phyloP scores from a whole-genome alignment of 2,888 invertebrate species.

The Schizotus pectinicornis region DNA sequence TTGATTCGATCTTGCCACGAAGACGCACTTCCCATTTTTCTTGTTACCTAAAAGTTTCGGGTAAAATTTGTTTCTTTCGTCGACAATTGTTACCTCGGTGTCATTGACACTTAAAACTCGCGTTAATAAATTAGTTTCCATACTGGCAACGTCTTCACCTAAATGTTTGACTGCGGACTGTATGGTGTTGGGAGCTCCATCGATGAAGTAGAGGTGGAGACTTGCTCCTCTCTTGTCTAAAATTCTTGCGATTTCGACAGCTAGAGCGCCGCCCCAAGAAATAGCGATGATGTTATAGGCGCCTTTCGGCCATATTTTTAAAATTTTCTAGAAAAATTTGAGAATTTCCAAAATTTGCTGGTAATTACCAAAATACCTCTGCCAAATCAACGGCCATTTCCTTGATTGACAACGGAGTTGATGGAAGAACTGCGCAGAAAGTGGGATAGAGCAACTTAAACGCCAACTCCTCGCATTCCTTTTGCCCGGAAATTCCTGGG shows the following conservation, averaged over 20 bases:
- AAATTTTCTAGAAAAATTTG: constrained; percentile 62
- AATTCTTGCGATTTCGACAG: constrained; percentile 78
- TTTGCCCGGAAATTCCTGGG: constrained; percentile 53
- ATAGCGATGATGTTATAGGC: constrained; percentile 84
- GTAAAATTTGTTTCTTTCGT: not conserved
- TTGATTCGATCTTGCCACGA: constrained; percentile 47
- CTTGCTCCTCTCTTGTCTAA: constrained; percentile 70
- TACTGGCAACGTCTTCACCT: constrained; percentile 43
- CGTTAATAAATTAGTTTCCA: constrained; percentile 65
- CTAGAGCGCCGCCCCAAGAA: constrained; percentile 85
- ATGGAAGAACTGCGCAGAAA: constrained; percentile 53
- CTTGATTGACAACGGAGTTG: constrained; percentile 40
- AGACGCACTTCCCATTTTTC: constrained; percentile 39
- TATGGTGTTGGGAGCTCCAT: constrained; percentile 79
- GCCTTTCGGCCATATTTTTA: constrained; percentile 65
- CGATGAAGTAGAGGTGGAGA: constrained; percentile 76
- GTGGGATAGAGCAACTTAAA: constrained; percentile 53
- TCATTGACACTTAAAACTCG: constrained; percentile 62
- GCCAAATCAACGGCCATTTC: constrained; percentile 49
- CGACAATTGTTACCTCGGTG: constrained; percentile 42
- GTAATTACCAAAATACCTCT: constrained; percentile 36
- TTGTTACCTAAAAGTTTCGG: constrained; percentile 42
- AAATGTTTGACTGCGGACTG: constrained; percentile 63
- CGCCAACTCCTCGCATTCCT: constrained; percentile 46
- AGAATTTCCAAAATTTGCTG: constrained; percentile 5